These are phyloP conservation scores for Lampropteryx suffumata DNA, from an alignment of 2,888 invertebrate genomes.

Conservation along the genomic window DNA sequence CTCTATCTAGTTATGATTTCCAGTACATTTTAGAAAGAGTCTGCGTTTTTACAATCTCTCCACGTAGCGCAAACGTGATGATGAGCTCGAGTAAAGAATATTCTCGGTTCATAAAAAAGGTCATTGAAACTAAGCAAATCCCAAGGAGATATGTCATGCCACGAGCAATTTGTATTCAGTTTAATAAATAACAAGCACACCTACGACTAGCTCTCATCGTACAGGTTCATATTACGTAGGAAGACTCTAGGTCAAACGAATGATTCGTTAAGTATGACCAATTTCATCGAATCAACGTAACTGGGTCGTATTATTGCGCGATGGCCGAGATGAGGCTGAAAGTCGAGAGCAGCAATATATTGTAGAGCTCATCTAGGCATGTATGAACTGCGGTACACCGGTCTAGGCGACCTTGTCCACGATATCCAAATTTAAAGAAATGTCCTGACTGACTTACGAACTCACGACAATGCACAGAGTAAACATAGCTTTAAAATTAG, in stretches of 20 bases:
- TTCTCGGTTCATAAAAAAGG: constrained; percentile 5
- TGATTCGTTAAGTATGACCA: constrained; percentile 57
- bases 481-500: no score
- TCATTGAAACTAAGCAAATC: constrained; percentile 4
- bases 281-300: constrained; percentile 75
- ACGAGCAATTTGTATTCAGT: constrained; percentile 6
- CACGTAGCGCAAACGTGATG: constrained; percentile 10
- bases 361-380: not conserved
- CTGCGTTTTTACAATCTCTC: constrained; percentile 3
- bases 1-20: constrained; percentile 1
- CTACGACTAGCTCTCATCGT: constrained; percentile 14
- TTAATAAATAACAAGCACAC: constrained; percentile 11
- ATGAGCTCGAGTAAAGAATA: constrained; percentile 1
- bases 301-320: constrained; percentile 64
- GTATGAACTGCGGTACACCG: not conserved
- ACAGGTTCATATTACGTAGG: constrained; percentile 29
- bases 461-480: no score
- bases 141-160: constrained; percentile 11
- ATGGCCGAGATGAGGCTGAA: constrained; percentile 42
- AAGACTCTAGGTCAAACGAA: constrained; percentile 34
- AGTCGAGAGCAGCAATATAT: not conserved
- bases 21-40: not conserved
- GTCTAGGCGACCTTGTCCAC: no score
- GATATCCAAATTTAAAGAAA: no score
- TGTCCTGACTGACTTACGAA: no score